Evolutionary conservation across 2,797 vertebrate species (phyloP).

Genomic region (Propithecus perrieri): DNA sequence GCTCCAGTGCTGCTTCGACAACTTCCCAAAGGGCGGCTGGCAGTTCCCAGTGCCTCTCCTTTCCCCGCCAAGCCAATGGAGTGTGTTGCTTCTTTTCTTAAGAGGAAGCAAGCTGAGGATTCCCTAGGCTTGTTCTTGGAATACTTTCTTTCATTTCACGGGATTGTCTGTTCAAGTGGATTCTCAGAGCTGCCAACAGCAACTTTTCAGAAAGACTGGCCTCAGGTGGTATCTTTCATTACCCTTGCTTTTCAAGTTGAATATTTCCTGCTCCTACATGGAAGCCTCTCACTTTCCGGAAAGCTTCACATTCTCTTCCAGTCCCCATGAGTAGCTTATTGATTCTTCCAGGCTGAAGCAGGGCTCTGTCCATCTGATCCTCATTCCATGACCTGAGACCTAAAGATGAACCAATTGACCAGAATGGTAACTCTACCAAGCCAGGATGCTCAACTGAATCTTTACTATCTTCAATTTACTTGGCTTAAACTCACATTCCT

Average conservation of each 20-base stretch:
- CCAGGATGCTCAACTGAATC: not conserved
- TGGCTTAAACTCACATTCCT: not conserved
- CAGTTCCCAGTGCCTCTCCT: not conserved
- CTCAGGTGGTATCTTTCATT: not conserved
- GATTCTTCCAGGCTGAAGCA: not conserved
- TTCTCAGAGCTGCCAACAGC: not conserved
- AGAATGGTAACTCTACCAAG: not conserved
- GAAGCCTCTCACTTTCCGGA: not conserved
- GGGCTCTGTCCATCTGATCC: not conserved
- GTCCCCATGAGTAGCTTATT: not conserved
- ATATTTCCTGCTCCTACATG: not conserved
- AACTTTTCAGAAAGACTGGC: conserved; percentile 11
- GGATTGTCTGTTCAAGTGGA: not conserved
- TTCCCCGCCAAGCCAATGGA: not conserved
- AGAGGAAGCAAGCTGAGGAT: not conserved
- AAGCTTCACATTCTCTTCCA: not conserved
- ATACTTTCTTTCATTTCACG: not conserved
- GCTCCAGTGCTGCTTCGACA: not conserved
- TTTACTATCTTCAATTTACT: not conserved
- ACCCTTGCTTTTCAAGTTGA: not conserved
- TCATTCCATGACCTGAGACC: not conserved
- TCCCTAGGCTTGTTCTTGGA: not conserved
- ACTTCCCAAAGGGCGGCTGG: not conserved
- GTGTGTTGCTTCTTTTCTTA: not conserved
- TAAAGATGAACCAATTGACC: not conserved